Base-by-base conservation (phyloP, 2,113 vertebrate genomes). In the Coreoperca whiteheadi region DNA sequence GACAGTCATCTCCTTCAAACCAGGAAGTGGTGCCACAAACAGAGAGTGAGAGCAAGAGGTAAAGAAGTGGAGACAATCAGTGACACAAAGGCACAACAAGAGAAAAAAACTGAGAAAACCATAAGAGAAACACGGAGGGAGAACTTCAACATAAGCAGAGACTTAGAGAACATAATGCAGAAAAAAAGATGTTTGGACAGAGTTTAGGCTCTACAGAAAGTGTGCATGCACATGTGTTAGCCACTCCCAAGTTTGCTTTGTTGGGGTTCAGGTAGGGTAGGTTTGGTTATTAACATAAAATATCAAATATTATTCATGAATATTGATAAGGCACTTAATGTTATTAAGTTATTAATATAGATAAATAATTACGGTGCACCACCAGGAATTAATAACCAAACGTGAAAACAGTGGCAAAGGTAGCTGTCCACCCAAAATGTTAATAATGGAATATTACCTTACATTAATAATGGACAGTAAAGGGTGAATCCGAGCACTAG, bases 1-100 rank as follows among this genome's bases (percentile, higher is more conserved):
- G 34, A 71, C 72, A 79, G 20, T 71, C 75, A 56, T 73, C 74
- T 80, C 73, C 65, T 65, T 74, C 48, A 83, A 79, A 34, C 34
- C 21, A 54, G 63, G 43, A 54, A 64, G 21, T 11, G 6, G 14
- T 51, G 56, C 28, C 7, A 34, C 34, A 56, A 66, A 75, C 10
- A 14, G 69, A 72, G 7, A 59, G 30, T 2, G 53, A 64, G 71
- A 43, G 71, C 21, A 34, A 59, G 20, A 74, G 74, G 69, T 60
- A 48, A 67, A 12, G 57, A 77, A 41, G 69, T 75, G 16, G 18
- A 75, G 9, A 72, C 6, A 28, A 76, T 73, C 46, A 20, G 30
- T 68, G 32, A 56, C 63, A 68, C 18, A 51, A 57, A 84, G 60
- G 43, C 23, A 69, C 28, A 50, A 25, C 48, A 28, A 28, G 48